Base-by-base conservation (phyloP, 2,888 invertebrate species). In the Chirona hameri region DNA sequence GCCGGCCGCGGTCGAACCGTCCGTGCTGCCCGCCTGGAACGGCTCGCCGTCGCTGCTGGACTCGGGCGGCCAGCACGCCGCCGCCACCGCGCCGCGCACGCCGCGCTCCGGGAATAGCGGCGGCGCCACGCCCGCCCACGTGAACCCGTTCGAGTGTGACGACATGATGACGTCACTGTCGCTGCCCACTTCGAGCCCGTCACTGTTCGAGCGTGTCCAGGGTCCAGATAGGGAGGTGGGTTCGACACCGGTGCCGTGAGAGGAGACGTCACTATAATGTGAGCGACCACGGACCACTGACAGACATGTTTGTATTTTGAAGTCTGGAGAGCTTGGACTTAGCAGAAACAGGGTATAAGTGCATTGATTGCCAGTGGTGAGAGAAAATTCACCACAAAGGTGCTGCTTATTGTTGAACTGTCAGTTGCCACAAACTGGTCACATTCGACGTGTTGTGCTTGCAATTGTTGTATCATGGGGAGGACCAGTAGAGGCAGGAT, bases 61-160 rank as follows among this genome's bases (percentile, higher is more conserved):
- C 29, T 15, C 29, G 21, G 24, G 60, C 60, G 39, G 76, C 31
- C 21, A 24, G 21, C 76, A 46, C 21, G 31, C 18, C 39, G 72
- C 72, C 9, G 76, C 31, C 21, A 21, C 39, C 76, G 76, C 21
- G 31, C 18, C 39, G 72, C 31, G 21, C 21, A 24, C n/a, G 39
- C 31, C n/a, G 15, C 7, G 72, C 76, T 29, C 69, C 9, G 12
- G 14, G 9, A 9, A 14, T 29, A 27, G 15, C 27, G 46, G 21
- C 24, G 27, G 21, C 76, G 46, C 1, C 76, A 21, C 46, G 27
- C 76, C 12, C 12, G 14, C 15, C 31, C 60, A 21, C 14, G n/a
- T n/a, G 14, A 76, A 76, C 76, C 76, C 76, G 46, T 76, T 76
- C 76, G 76, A 76, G 76, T 39, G 76, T 24, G 76, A 76, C 76